Evolutionary conservation across 2,888 invertebrate species (phyloP).

Genomic region (Hypena proboscidalis): DNA sequence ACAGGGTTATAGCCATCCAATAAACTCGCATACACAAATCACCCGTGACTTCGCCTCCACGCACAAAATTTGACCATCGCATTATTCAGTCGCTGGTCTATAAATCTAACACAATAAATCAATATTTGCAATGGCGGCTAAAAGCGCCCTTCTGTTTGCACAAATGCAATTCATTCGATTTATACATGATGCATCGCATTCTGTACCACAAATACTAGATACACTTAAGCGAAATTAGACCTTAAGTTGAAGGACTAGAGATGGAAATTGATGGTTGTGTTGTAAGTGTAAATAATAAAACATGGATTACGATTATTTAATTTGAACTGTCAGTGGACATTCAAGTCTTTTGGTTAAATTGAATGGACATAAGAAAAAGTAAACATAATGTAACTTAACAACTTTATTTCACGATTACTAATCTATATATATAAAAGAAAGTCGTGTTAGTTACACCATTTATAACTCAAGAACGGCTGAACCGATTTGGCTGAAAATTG

Average conservation of each 20-base stretch:
- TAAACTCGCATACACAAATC: slow-evolving; percentile 14
- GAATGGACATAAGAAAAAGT: no score
- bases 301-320: slow-evolving; percentile 34
- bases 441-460: no score
- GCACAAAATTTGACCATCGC: slow-evolving; percentile 39
- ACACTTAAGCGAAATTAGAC: slow-evolving; percentile 20
- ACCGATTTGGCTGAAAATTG: no score
- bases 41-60: slow-evolving; percentile 16
- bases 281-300: slow-evolving; percentile 17
- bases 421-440: no score
- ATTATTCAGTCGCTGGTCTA: slow-evolving; percentile 42
- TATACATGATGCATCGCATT: slow-evolving; percentile 61
- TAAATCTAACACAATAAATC: slow-evolving; percentile 68
- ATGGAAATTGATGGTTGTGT: neutral
- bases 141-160: slow-evolving; percentile 71
- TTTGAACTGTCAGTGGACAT: slow-evolving; percentile 21
- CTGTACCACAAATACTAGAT: slow-evolving; percentile 23
- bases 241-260: slow-evolving; percentile 3
- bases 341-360: no score
- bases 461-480: no score
- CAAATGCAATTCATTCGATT: slow-evolving; percentile 57
- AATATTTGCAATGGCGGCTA: slow-evolving; percentile 64
- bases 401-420: no score
- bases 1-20: neutral
- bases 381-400: no score